phyloP scores from a whole-genome alignment of 2,888 invertebrate genomes.

The Sepioteuthis lessoniana region DNA sequence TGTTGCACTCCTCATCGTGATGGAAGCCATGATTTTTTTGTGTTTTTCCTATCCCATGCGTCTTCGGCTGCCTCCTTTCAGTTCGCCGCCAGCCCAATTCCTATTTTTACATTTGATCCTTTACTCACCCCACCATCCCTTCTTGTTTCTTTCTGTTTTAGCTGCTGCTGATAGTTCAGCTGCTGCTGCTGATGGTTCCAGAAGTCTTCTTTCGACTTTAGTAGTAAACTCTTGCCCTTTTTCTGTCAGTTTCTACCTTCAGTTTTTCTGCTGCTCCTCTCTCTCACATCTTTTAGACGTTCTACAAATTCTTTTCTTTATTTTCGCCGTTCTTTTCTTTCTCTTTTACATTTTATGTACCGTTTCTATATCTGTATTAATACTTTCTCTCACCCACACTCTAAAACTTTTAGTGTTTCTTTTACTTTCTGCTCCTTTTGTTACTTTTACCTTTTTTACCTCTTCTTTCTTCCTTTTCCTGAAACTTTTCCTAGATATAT shows the following conservation, averaged over 20 bases:
- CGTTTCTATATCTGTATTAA: too few relatives aligned
- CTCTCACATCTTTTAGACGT: background rate
- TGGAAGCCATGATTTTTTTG: conserved; percentile 35
- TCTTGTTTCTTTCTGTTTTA: background rate
- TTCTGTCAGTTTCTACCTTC: conserved; percentile 39
- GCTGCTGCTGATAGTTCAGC: background rate
- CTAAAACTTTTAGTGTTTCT: too few relatives aligned
- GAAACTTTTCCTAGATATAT: too few relatives aligned
- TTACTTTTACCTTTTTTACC: too few relatives aligned
- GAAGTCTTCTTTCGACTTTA: background rate
- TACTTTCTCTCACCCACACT: too few relatives aligned
- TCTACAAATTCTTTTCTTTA: background rate
- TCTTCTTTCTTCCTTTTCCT: too few relatives aligned
- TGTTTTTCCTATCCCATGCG: conserved; percentile 39
- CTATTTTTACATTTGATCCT: conserved; percentile 33
- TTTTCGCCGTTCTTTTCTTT: conserved; percentile 12
- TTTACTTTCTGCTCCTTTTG: too few relatives aligned
- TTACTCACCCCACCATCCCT: background rate
- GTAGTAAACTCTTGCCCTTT: conserved; percentile 8
- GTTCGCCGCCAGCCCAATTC: conserved; percentile 23
- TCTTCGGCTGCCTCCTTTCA: background rate
- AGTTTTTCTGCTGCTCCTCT: background rate
- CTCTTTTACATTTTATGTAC: background rate
- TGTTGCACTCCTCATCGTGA: background rate
- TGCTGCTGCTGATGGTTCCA: background rate